Conservation (phyloP, 2,888 invertebrate species). For the Oligia strigilis region DNA sequence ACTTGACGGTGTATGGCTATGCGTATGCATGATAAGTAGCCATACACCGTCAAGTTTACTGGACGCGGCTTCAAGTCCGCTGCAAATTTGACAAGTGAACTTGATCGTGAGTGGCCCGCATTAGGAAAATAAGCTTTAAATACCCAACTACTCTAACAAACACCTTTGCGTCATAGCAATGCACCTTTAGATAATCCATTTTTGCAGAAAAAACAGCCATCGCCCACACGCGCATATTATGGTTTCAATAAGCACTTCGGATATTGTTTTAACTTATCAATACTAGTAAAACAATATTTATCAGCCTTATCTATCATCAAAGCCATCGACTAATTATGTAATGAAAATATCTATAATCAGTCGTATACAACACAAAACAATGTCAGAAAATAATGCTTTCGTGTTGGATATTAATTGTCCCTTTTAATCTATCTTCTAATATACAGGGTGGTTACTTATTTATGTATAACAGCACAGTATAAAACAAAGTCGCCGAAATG, state of each 20-base stretch:
- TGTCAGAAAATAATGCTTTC: constrained; percentile 7
- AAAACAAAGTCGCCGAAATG: no score
- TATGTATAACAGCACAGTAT: no score
- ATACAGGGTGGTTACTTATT: background rate
- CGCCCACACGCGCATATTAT: constrained; percentile 6
- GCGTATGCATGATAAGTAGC: no score
- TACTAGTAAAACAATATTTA: constrained; percentile 27
- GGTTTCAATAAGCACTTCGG: constrained; percentile 9
- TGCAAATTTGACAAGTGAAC: no score
- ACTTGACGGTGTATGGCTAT: no score
- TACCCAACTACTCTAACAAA: background rate
- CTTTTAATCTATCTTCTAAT: background rate
- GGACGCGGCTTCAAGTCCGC: no score
- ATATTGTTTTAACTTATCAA: constrained; percentile 40
- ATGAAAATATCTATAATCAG: constrained; percentile 46
- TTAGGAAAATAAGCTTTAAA: background rate
- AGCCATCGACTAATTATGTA: constrained; percentile 50
- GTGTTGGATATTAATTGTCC: background rate
- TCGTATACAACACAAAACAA: constrained; percentile 15
- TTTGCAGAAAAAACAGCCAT: background rate
- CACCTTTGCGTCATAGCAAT: background rate
- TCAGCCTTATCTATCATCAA: constrained; percentile 46
- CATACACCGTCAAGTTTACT: no score
- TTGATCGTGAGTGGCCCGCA: no score
- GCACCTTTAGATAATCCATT: background rate